A percentile compares a stretch with the other conserved stretches of the same genome.
These are phyloP conservation scores for Drosophila kokeensis DNA, from an alignment of 2,888 invertebrate genomes.

Conservation along the genomic window DNA sequence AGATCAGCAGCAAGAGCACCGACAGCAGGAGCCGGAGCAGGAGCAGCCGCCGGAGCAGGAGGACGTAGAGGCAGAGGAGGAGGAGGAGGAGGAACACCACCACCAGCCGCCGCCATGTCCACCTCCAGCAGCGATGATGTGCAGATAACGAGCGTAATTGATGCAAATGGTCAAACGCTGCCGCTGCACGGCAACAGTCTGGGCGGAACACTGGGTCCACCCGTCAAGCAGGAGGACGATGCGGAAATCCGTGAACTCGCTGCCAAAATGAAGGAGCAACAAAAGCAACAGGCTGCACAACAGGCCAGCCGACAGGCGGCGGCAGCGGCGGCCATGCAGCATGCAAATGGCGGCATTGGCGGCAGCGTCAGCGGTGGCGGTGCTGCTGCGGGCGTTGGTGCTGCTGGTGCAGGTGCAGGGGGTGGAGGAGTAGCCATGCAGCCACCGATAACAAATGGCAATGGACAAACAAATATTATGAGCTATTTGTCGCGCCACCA, in stretches of 20 bases:
- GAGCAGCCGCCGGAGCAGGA: slow-evolving; percentile 3
- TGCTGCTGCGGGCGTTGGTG: slow-evolving; percentile 18
- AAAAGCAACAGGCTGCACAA: slow-evolving; percentile 86
- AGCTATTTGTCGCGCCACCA: slow-evolving; percentile 87
- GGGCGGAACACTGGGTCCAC: slow-evolving; percentile 73
- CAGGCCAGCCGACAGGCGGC: slow-evolving; percentile 72
- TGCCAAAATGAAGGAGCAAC: slow-evolving; percentile 93
- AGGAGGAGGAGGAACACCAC: slow-evolving; percentile 6
- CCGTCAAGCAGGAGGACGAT: slow-evolving; percentile 88
- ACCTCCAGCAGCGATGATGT: slow-evolving; percentile 72
- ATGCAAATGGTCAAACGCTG: slow-evolving; percentile 82
- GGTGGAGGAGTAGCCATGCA: slow-evolving; percentile 52
- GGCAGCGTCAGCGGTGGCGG: slow-evolving; percentile 2
- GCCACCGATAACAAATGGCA: slow-evolving; percentile 73
- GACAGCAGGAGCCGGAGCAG: slow-evolving; percentile 7
- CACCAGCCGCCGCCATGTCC: slow-evolving; percentile 44
- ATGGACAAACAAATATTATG: slow-evolving; percentile 87
- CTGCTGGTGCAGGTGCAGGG: slow-evolving; percentile 21
- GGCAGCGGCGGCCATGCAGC: slow-evolving; percentile 54
- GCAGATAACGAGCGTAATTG: slow-evolving; percentile 81
- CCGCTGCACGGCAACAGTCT: slow-evolving; percentile 82
- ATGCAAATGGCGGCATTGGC: slow-evolving; percentile 63
- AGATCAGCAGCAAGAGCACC: not conserved
- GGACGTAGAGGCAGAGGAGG: slow-evolving; percentile 1
- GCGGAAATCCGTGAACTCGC: slow-evolving; percentile 94